Conservation (phyloP, 2,797 vertebrate species). For the Chrysocyon brachyurus region DNA sequence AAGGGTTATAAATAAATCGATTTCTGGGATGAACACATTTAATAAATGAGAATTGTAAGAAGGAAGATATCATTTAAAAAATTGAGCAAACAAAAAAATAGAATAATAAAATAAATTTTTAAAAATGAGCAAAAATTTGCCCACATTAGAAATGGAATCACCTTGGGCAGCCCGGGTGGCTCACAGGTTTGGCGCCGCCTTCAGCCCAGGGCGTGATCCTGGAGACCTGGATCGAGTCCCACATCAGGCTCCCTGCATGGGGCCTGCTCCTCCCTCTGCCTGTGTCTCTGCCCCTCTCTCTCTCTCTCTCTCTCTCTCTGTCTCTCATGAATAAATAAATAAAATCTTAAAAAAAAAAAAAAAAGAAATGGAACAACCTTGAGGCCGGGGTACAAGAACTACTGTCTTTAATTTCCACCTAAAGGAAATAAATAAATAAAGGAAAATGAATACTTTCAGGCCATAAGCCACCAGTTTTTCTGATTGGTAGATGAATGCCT, state of each 20-base stretch:
- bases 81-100: background rate
- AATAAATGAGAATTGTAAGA: constrained; percentile 26
- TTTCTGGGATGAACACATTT: constrained; percentile 23
- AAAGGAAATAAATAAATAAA: background rate
- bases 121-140: background rate
- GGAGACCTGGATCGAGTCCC: too few species aligned
- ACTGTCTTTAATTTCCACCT: background rate
- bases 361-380: background rate
- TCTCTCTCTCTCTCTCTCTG: too few species aligned
- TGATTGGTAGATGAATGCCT: background rate
- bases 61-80: background rate
- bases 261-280: too few species aligned
- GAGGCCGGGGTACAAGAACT: background rate
- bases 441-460: constrained; percentile 11
- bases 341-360: too few species aligned
- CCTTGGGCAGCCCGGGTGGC: background rate
- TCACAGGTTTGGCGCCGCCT: too few species aligned
- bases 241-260: too few species aligned
- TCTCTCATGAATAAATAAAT: too few species aligned
- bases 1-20: constrained; percentile 10
- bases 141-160: background rate
- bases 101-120: too few species aligned
- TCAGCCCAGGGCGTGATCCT: too few species aligned
- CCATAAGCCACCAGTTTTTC: background rate
- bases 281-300: too few species aligned